Evolutionary conservation across 1,140 invertebrate genomes (phyloP).

Genomic region (Cydia strobilella): DNA sequence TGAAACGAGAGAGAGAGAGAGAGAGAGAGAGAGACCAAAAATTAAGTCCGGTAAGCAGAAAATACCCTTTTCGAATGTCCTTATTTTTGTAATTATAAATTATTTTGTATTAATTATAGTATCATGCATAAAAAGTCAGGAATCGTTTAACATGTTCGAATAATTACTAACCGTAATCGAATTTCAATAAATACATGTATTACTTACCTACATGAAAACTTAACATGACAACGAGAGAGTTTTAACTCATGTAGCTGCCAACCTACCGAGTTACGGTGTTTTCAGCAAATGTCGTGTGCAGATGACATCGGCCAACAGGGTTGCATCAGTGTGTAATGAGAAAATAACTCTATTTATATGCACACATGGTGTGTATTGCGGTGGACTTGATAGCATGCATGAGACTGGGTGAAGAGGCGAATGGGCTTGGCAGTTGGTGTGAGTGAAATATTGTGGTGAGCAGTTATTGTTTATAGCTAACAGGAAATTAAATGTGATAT

Average conservation of each 20-base stretch:
- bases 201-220: too few species aligned
- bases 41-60: too few species aligned
- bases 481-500: not conserved
- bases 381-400: not conserved
- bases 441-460: conserved; percentile 3
- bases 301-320: conserved; percentile 13
- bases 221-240: too few species aligned
- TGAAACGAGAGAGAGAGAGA: too few species aligned
- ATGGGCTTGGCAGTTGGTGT: conserved; percentile 2
- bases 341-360: not conserved
- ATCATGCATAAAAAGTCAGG: too few species aligned
- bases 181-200: too few species aligned
- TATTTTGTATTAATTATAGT: too few species aligned
- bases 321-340: not conserved
- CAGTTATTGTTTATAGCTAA: not conserved
- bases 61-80: too few species aligned
- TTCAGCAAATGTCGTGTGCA: conserved; percentile 19
- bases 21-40: too few species aligned
- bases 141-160: too few species aligned
- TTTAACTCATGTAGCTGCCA: not conserved
- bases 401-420: conserved; percentile 20
- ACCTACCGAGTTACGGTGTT: not conserved
- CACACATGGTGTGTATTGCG: not conserved
- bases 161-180: too few species aligned
- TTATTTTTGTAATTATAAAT: too few species aligned